Percentiles rank a stretch among this genome's conserved stretches.
Evolutionary conservation across 2,113 vertebrate genomes (phyloP).

Genomic region (Macrotis lagotis): DNA sequence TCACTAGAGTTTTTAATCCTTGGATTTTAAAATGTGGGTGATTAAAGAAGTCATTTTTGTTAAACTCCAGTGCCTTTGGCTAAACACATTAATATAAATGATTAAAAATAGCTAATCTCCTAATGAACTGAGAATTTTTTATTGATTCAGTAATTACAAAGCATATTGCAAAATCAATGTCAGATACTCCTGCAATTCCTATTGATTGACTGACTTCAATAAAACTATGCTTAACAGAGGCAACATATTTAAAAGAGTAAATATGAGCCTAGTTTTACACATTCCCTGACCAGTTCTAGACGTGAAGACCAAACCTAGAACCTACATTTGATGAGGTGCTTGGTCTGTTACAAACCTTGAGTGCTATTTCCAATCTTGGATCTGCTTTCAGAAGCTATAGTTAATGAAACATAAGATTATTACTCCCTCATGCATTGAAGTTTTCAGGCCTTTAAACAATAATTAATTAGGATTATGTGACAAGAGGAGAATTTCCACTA

Average conservation of each 20-base stretch:
- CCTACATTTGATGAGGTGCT: background rate
- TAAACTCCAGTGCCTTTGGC: slow-evolving; percentile 66
- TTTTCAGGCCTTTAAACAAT: slow-evolving; percentile 82
- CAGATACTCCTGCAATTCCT: slow-evolving; percentile 68
- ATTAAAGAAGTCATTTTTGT: slow-evolving; percentile 67
- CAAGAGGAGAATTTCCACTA: slow-evolving; percentile 80
- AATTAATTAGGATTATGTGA: slow-evolving; percentile 82
- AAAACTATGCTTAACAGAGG: slow-evolving; percentile 44
- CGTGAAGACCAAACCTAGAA: background rate
- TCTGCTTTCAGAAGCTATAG: slow-evolving; percentile 70
- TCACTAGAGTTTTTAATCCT: background rate
- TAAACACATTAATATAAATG: slow-evolving; percentile 78
- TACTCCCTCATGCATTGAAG: slow-evolving; percentile 81
- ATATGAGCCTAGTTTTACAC: background rate
- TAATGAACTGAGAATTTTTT: slow-evolving; percentile 79
- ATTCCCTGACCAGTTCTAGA: background rate
- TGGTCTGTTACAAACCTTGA: background rate
- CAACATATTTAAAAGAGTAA: background rate
- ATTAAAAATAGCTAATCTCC: slow-evolving; percentile 74
- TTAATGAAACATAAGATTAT: slow-evolving; percentile 82
- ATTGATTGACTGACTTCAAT: slow-evolving; percentile 64
- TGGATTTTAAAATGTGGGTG: slow-evolving; percentile 58
- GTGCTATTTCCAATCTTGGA: slow-evolving; percentile 50
- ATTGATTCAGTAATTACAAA: slow-evolving; percentile 79
- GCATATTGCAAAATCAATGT: slow-evolving; percentile 77